Percentiles rank a stretch among this genome's conserved stretches.
Conservation (phyloP, 1,140 invertebrate genomes). For the Zaprionus davidi region DNA sequence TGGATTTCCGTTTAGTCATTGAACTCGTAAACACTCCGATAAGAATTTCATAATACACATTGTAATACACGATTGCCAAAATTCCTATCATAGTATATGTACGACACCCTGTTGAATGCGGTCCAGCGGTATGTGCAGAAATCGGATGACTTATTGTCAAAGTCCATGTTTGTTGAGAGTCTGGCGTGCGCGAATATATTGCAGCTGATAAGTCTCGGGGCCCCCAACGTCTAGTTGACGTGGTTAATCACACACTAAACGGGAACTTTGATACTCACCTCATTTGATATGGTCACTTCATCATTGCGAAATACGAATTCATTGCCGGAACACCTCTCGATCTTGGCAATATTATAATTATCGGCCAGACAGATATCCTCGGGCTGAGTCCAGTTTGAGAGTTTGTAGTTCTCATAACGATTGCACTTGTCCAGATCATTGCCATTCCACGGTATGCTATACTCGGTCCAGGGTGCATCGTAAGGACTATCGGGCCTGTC, state of each 20-base stretch:
- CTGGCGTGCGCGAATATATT: conserved; percentile 29
- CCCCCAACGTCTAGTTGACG: conserved; percentile 33
- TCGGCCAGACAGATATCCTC: conserved; percentile 72
- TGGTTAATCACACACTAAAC: conserved; percentile 73
- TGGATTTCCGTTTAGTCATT: background rate
- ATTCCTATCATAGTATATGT: background rate
- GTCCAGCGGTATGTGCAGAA: conserved; percentile 39
- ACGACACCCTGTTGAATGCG: background rate
- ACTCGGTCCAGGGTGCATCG: conserved; percentile 85
- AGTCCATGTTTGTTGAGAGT: conserved; percentile 61
- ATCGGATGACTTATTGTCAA: conserved; percentile 72
- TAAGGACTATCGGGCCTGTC: conserved; percentile 84
- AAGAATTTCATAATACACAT: conserved; percentile 5
- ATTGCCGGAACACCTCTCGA: conserved; percentile 61
- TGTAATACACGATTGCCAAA: background rate
- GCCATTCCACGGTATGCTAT: conserved; percentile 84
- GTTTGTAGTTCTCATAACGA: conserved; percentile 77
- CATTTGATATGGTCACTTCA: conserved; percentile 78
- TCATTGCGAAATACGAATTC: conserved; percentile 75
- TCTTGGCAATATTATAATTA: conserved; percentile 82
- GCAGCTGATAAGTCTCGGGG: conserved; percentile 37
- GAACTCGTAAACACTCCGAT: conserved; percentile 18
- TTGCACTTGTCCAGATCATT: conserved; percentile 85
- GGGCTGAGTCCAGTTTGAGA: conserved; percentile 30
- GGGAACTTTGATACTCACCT: conserved; percentile 77